These are phyloP conservation scores for Scrobipalpa costella DNA, from an alignment of 2,888 invertebrate species.

Conservation along the genomic window DNA sequence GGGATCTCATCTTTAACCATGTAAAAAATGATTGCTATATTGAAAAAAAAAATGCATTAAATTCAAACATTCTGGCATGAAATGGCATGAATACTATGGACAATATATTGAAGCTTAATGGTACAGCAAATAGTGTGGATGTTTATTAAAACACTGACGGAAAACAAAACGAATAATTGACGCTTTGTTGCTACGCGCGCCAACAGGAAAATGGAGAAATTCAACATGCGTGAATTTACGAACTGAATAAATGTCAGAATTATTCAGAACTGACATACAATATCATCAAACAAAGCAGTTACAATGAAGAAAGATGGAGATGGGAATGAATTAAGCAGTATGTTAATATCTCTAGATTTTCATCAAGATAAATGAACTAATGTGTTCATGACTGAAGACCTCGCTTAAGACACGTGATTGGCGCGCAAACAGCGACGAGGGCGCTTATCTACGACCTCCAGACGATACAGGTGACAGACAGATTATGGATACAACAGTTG, in stretches of 20 bases:
- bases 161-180: slow-evolving; percentile 15
- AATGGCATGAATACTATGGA: slow-evolving; percentile 32
- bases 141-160: slow-evolving; percentile 20
- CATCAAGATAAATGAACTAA: slow-evolving; percentile 8
- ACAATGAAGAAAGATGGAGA: not conserved
- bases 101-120: slow-evolving; percentile 27
- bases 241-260: not conserved
- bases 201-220: slow-evolving; percentile 20
- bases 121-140: slow-evolving; percentile 25
- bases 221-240: not conserved
- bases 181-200: slow-evolving; percentile 15
- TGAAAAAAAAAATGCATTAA: too few relatives aligned
- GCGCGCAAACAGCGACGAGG: slow-evolving; percentile 53
- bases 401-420: slow-evolving; percentile 53
- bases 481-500: slow-evolving; percentile 45
- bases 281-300: not conserved
- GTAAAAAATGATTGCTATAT: too few relatives aligned
- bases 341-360: not conserved
- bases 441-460: slow-evolving; percentile 64
- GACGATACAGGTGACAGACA: slow-evolving; percentile 65
- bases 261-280: not conserved
- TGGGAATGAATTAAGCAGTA: not conserved
- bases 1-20: too few relatives aligned
- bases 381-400: not conserved
- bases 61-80: slow-evolving; percentile 46